Evolutionary conservation across 2,113 vertebrate genomes (phyloP).

Genomic region (Oncorhynchus nerka): DNA sequence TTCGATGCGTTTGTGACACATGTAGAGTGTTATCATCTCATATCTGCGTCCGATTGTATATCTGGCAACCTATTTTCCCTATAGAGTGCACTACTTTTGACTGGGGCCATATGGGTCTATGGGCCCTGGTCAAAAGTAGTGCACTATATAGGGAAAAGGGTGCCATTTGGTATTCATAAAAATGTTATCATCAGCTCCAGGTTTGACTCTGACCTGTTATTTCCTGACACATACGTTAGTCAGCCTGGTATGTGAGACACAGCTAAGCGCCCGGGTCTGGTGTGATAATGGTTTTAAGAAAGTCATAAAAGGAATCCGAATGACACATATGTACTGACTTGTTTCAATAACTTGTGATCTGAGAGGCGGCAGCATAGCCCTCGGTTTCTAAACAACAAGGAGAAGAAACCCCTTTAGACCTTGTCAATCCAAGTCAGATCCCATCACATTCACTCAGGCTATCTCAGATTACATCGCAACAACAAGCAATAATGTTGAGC

Average conservation of each 20-base stretch:
- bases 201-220: neutral
- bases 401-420: slow-evolving; percentile 42
- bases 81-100: too few species aligned
- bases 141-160: too few species aligned
- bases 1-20: too few species aligned
- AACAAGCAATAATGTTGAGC: slow-evolving; percentile 33
- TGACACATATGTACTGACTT: slow-evolving; percentile 17
- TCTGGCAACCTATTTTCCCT: too few species aligned
- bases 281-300: neutral
- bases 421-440: slow-evolving; percentile 44
- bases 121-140: too few species aligned
- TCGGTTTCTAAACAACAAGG: slow-evolving; percentile 34
- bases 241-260: neutral
- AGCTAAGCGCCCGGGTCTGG: neutral
- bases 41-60: too few species aligned
- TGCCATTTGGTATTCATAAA: too few species aligned
- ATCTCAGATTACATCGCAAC: slow-evolving; percentile 46
- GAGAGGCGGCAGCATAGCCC: slow-evolving; percentile 16
- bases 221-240: neutral
- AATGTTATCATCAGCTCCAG: neutral
- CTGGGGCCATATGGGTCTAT: too few species aligned
- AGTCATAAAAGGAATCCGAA: slow-evolving; percentile 12
- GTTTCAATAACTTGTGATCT: slow-evolving; percentile 12
- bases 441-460: slow-evolving; percentile 38
- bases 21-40: too few species aligned